Evolutionary conservation across 2,888 invertebrate genomes (phyloP), one percentile per base, ranked within the genome.

Genomic region (Campoletis raptor): DNA sequence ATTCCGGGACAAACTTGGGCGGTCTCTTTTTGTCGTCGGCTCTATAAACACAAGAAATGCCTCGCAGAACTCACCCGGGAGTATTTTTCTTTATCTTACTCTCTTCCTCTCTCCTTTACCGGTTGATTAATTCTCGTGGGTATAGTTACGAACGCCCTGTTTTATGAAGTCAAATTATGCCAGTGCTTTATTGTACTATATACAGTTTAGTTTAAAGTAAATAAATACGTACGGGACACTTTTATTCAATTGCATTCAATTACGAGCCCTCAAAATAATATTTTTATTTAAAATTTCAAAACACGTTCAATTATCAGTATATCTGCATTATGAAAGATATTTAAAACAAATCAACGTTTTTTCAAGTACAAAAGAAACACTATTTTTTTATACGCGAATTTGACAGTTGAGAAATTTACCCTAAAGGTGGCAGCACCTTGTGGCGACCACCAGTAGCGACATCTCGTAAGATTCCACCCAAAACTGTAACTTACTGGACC

Each of bases 11-110:
- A 88, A 82, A 88, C 86, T 88, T 89, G 89, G 90, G 90, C 90
- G 91, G 91, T 90, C 91, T 89, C 88, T 92, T 92, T 91, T 92
- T 91, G 89, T 88, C 87, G 87, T 87, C 82, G 57, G 80, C 85
- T 79, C 83, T 72, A 72, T 76, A 85, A 81, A 86, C 83, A 79
- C 88, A 91, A 90, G 90, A 91, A 91, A 89, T 85, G 57, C 21
- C 48, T 78, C 81, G 83, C 77, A 69, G 54, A 66, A 64, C 79
- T 45, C 61, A 77, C 52, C 30, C 73, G 74, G n/a, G 79, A 52
- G 80, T 84, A 70, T 87, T 73, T 83, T 61, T 78, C 77, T 61
- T 18, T 84, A 45, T 64, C 45, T 79, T 9, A n/a, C 40, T 2
- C 66, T 40, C 37, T 2, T 2, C 8, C 8, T 89, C 83, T 86